Conservation (phyloP, 2,888 invertebrate genomes). For the Pollenia griseotomentosa region DNA sequence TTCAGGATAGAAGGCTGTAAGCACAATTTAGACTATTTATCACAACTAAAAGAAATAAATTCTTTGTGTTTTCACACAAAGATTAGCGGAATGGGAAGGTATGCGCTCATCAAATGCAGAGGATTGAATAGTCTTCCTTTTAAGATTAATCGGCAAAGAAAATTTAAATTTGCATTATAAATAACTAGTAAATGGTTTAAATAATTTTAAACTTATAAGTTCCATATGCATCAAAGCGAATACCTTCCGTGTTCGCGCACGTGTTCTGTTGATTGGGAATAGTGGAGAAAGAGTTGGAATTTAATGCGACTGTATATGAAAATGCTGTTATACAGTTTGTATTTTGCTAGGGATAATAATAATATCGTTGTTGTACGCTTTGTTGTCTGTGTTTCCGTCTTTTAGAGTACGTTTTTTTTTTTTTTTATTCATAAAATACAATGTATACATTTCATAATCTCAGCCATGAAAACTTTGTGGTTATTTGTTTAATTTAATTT, state of each 20-base stretch:
- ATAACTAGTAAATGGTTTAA: no score
- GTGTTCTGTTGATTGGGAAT: not conserved
- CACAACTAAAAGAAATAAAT: constrained; percentile 14
- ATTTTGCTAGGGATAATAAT: not conserved
- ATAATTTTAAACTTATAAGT: not conserved
- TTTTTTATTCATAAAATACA: no score
- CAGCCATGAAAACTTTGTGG: constrained; percentile 52
- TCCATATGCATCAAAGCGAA: no score
- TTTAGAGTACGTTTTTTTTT: not conserved
- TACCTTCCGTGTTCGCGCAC: not conserved
- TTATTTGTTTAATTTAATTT: constrained; percentile 41
- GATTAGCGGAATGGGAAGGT: not conserved
- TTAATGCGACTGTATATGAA: constrained; percentile 9
- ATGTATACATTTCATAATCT: constrained; percentile 17
- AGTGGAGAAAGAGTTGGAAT: constrained; percentile 3
- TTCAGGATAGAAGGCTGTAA: not conserved
- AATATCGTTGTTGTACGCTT: constrained; percentile 4
- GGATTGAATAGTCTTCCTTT: no score
- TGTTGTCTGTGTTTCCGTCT: no score
- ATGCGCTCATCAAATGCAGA: not conserved
- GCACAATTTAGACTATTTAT: constrained; percentile 25
- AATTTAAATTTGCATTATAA: no score
- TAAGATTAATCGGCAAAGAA: no score
- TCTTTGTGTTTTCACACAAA: constrained; percentile 21
- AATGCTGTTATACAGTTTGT: not conserved